Conservation (phyloP, 2,888 invertebrate genomes). For the Drosophila paranaensis region DNA sequence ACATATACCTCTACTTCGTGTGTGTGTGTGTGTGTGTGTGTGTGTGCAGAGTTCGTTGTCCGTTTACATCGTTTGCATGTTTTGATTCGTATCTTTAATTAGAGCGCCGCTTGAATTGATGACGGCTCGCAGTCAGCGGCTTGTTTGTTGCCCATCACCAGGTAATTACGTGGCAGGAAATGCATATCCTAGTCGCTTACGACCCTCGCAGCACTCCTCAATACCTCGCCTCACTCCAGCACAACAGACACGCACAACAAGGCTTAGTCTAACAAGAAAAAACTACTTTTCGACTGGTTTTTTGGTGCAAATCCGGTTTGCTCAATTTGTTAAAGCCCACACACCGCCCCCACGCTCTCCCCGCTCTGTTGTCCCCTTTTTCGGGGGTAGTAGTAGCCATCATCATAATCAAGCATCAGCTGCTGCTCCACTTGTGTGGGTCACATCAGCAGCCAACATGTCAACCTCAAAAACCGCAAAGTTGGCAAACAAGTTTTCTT, state of each 20-base stretch:
- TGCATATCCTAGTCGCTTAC: constrained; percentile 61
- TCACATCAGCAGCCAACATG: constrained; percentile 78
- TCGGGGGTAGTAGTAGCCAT: constrained; percentile 22
- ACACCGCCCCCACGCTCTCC: neutral
- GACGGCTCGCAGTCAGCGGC: constrained; percentile 74
- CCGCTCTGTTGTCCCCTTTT: constrained; percentile 2
- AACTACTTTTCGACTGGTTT: constrained; percentile 31
- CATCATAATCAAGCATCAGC: constrained; percentile 72
- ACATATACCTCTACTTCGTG: constrained; percentile 5
- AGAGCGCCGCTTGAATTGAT: constrained; percentile 71
- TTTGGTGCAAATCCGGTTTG: constrained; percentile 57
- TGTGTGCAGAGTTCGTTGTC: constrained; percentile 66
- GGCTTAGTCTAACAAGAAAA: constrained; percentile 1
- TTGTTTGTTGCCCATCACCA: constrained; percentile 76
- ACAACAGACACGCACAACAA: neutral
- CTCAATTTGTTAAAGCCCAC: constrained; percentile 47
- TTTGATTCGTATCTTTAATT: constrained; percentile 76
- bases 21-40: constrained; percentile 18
- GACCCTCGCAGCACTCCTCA: no score
- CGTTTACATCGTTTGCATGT: constrained; percentile 69
- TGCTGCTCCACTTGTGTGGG: constrained; percentile 74
- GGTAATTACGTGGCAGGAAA: constrained; percentile 79
- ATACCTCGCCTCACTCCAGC: neutral
- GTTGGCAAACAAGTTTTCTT: constrained; percentile 75
- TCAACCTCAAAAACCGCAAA: constrained; percentile 81